Evolutionary conservation across 1,140 invertebrate genomes (phyloP).

Genomic region (Parasteatoda tepidariorum): DNA sequence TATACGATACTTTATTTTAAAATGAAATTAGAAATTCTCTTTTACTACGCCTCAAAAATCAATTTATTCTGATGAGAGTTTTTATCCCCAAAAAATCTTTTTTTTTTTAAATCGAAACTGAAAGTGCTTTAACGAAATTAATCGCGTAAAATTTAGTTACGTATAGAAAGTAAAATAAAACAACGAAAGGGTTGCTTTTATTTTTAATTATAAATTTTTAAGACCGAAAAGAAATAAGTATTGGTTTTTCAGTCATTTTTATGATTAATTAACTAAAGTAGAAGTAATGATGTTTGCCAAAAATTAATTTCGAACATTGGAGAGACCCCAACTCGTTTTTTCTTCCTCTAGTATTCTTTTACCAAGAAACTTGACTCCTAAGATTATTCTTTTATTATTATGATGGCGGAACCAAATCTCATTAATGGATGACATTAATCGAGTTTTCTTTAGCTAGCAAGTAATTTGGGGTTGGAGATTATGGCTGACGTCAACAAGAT

Average conservation of each 20-base stretch:
- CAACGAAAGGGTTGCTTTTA: too few species aligned
- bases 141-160: too few species aligned
- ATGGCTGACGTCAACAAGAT: not conserved
- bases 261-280: slow-evolving; percentile 14
- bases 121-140: too few species aligned
- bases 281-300: slow-evolving; percentile 4
- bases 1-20: too few species aligned
- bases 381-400: slow-evolving; percentile 11
- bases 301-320: not conserved
- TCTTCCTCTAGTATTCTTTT: not conserved
- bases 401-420: slow-evolving; percentile 3
- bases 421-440: slow-evolving; percentile 1
- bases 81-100: too few species aligned
- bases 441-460: not conserved
- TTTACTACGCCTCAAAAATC: too few species aligned
- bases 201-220: not conserved
- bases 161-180: too few species aligned
- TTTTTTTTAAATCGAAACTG: too few species aligned
- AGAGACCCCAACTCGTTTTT: not conserved
- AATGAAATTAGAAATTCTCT: too few species aligned
- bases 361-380: not conserved
- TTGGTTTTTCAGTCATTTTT: slow-evolving; percentile 2
- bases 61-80: too few species aligned
- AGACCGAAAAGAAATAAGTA: not conserved
- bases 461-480: not conserved